These are phyloP conservation scores for Laspeyria flexula DNA, from an alignment of 2,888 invertebrate species.

Conservation along the genomic window DNA sequence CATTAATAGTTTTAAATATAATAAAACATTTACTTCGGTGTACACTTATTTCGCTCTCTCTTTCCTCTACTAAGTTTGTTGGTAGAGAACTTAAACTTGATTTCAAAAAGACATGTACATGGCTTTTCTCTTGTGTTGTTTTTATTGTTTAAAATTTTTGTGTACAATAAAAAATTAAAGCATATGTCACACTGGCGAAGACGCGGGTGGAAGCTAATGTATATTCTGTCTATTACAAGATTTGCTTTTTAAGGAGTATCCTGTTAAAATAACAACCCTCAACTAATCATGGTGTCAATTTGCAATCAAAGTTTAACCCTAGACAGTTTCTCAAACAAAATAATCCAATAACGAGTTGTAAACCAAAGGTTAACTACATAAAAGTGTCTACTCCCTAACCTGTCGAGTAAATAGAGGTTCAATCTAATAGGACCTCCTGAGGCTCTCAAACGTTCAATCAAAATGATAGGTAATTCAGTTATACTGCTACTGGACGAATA, in stretches of 20 bases:
- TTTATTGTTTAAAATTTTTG: too few relatives aligned
- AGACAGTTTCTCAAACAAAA: slow-evolving; percentile 6
- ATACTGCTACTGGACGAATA: slow-evolving; percentile 77
- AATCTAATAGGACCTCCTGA: slow-evolving; percentile 69
- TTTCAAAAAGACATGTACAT: too few relatives aligned
- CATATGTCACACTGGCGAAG: too few relatives aligned
- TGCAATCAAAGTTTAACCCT: not conserved
- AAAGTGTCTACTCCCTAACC: slow-evolving; percentile 48
- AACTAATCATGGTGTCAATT: not conserved
- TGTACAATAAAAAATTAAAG: too few relatives aligned
- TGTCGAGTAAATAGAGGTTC: slow-evolving; percentile 65
- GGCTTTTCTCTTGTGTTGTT: too few relatives aligned
- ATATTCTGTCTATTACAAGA: too few relatives aligned
- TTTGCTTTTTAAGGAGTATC: not conserved
- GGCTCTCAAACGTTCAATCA: slow-evolving; percentile 82
- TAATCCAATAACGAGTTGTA: slow-evolving; percentile 26
- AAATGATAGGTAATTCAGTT: slow-evolving; percentile 84
- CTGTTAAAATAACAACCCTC: not conserved
- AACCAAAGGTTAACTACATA: slow-evolving; percentile 36
- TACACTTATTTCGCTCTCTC: too few relatives aligned
- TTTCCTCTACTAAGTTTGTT: too few relatives aligned
- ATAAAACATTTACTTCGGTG: too few relatives aligned
- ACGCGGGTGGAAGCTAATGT: too few relatives aligned
- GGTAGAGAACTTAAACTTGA: too few relatives aligned
- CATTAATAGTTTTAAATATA: too few relatives aligned